These are phyloP conservation scores for Acropora yongei DNA, from an alignment of 64 coral and sea anemone species.

Conservation along the genomic window DNA sequence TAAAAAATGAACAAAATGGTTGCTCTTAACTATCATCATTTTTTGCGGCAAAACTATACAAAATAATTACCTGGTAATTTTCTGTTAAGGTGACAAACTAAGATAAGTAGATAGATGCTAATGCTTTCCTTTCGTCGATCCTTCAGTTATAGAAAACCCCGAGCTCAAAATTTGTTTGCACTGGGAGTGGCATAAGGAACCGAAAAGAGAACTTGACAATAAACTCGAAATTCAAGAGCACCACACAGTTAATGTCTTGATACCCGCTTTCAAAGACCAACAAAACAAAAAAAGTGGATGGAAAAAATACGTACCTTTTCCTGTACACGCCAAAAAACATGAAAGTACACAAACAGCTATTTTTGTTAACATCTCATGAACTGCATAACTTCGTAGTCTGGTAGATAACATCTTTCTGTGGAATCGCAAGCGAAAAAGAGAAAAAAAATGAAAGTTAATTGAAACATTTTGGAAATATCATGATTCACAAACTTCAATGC, in stretches of 20 bases:
- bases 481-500: too few species aligned
- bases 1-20: too few species aligned
- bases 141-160: background rate
- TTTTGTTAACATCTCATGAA: background rate
- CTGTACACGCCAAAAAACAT: background rate
- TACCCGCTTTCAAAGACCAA: background rate
- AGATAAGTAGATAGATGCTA: background rate
- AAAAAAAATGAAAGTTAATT: background rate
- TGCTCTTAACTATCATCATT: background rate
- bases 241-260: background rate
- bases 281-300: background rate
- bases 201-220: background rate
- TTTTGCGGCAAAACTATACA: background rate
- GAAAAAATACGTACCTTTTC: background rate
- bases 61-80: background rate
- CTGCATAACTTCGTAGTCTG: slow-evolving; percentile 30
- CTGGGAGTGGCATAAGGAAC: background rate
- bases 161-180: background rate
- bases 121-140: background rate
- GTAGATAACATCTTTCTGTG: background rate
- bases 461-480: background rate
- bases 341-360: background rate
- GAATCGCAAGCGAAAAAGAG: background rate
- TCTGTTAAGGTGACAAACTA: too few species aligned
- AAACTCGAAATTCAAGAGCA: background rate